Evolutionary conservation across 2,797 vertebrate genomes (phyloP).

Genomic region (Neopelma chrysocephalum): DNA sequence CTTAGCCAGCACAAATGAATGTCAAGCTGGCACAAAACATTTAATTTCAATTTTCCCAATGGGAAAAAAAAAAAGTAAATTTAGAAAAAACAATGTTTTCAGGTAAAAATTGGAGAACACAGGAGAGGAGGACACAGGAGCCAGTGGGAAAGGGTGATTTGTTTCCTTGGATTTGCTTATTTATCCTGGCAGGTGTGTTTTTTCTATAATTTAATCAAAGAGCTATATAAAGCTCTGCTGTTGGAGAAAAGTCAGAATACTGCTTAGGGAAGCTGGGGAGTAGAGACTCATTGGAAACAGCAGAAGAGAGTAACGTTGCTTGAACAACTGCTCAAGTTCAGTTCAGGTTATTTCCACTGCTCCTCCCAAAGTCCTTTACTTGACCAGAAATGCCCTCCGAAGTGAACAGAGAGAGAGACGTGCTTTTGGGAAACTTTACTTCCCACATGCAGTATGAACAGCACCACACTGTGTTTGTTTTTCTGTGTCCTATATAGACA

Average conservation of each 20-base stretch:
- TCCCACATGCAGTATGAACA: not conserved
- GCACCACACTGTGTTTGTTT: not conserved
- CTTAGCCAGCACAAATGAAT: not conserved
- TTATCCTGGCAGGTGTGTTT: not conserved
- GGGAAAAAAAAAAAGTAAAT: not conserved
- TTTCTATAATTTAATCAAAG: constrained; percentile 26
- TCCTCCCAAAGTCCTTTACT: not conserved
- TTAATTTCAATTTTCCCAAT: constrained; percentile 16
- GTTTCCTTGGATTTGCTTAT: not conserved
- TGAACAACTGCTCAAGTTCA: not conserved
- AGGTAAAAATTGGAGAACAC: not conserved
- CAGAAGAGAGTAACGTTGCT: not conserved
- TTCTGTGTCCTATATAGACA: not conserved
- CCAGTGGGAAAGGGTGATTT: not conserved
- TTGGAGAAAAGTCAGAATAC: not conserved
- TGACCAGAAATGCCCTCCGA: not conserved
- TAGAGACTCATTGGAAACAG: not conserved
- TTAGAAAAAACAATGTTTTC: constrained; percentile 7
- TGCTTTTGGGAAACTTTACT: not conserved
- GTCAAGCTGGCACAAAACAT: not conserved
- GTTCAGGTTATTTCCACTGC: not conserved
- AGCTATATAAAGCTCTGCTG: not conserved
- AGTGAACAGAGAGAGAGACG: not conserved
- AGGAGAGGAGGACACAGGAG: not conserved
- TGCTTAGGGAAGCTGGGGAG: not conserved